phyloP scores from a whole-genome alignment of 2,113 vertebrate genomes.

The Cyphomyrus discorhynchus region DNA sequence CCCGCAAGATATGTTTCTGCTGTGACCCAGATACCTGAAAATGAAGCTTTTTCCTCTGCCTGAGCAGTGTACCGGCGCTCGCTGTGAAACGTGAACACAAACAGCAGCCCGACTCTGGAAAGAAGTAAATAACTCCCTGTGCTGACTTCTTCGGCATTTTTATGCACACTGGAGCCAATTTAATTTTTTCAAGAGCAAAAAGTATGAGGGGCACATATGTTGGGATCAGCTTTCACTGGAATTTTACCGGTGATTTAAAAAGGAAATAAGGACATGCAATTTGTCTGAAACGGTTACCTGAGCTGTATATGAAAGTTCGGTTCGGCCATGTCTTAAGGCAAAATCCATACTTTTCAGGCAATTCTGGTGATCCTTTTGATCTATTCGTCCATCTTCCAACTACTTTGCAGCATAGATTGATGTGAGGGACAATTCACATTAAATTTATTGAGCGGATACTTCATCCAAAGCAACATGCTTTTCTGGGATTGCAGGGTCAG shows the following conservation, averaged over 20 bases:
- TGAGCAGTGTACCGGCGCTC: not conserved
- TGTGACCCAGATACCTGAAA: slow-evolving; percentile 3
- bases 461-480: not conserved
- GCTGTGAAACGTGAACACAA: not conserved
- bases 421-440: not conserved
- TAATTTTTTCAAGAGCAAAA: not conserved
- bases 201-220: not conserved
- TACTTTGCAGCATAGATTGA: not conserved
- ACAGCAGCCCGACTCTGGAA: not conserved
- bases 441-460: not conserved
- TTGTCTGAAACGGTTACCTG: not conserved
- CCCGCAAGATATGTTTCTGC: not conserved
- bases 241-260: not conserved
- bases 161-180: not conserved
- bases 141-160: not conserved
- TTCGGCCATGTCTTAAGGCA: not conserved
- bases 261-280: not conserved
- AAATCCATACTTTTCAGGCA: not conserved
- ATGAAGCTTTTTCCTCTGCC: not conserved
- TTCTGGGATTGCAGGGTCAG: not conserved
- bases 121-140: not conserved
- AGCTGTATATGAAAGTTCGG: not conserved
- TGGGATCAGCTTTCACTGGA: not conserved
- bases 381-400: not conserved
- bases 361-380: not conserved